These are phyloP conservation scores for Sula dactylatra DNA, from an alignment of 2,113 vertebrate species.

Conservation along the genomic window DNA sequence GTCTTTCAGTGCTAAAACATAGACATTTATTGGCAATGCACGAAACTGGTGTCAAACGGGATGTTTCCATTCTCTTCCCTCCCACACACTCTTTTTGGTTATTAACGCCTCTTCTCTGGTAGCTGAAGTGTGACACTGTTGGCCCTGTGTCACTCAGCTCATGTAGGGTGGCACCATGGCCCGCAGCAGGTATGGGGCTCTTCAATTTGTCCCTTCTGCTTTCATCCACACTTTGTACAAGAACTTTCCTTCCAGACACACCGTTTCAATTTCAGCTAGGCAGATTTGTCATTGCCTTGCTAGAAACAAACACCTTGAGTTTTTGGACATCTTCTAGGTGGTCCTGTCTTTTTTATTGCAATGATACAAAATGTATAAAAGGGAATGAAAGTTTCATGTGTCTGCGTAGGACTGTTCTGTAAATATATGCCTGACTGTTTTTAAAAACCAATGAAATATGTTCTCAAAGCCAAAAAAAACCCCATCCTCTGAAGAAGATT, in stretches of 20 bases:
- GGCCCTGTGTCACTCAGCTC: neutral
- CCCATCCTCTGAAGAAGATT: neutral
- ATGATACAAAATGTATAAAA: conserved; percentile 46
- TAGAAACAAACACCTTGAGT: neutral
- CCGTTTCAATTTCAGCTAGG: neutral
- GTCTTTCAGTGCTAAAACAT: conserved; percentile 5
- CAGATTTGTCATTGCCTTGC: neutral
- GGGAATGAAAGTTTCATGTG: conserved; percentile 26
- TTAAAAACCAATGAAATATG: neutral
- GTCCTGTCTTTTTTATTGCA: conserved; percentile 19
- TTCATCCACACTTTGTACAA: neutral
- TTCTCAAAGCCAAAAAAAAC: neutral
- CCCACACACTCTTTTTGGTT: neutral
- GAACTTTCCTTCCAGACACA: neutral
- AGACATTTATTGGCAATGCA: conserved; percentile 14
- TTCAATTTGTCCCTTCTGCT: neutral
- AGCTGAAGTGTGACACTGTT: neutral
- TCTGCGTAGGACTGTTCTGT: conserved; percentile 7
- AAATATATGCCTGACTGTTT: neutral
- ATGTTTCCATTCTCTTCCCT: neutral
- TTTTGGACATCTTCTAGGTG: conserved; percentile 26
- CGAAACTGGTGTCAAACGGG: neutral
- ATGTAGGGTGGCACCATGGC: neutral
- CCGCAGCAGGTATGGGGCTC: accelerated
- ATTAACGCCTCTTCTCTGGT: conserved; percentile 34